phyloP scores from a whole-genome alignment of 2,888 invertebrate genomes.

The Hypomecis punctinalis region DNA sequence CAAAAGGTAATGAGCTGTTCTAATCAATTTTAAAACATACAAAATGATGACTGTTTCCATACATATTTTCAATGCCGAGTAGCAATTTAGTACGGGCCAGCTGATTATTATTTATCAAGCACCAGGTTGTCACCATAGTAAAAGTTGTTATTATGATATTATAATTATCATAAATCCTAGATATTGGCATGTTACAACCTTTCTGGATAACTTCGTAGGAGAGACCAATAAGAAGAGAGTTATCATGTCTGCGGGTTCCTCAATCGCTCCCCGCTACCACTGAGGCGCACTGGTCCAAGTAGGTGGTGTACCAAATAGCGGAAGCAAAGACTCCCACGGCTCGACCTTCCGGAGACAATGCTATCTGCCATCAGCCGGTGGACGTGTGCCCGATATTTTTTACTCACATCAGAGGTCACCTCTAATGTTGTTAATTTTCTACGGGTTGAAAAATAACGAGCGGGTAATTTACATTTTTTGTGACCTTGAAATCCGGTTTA shows the following conservation, averaged over 20 bases:
- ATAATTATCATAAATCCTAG: no score
- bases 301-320: conserved; percentile 21
- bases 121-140: no score
- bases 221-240: no score
- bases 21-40: no score
- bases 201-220: no score
- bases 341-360: conserved; percentile 49
- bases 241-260: background rate
- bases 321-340: conserved; percentile 43
- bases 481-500: background rate
- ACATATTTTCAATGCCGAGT: no score
- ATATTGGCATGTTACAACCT: no score
- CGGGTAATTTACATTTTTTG: conserved; percentile 13
- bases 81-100: no score
- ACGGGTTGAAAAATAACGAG: conserved; percentile 1
- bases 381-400: conserved; percentile 42
- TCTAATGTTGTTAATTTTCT: conserved; percentile 15
- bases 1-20: no score
- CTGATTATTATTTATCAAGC: no score
- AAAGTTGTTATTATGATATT: no score
- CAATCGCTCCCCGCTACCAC: conserved; percentile 17
- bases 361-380: conserved; percentile 54
- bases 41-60: no score
- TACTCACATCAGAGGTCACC: conserved; percentile 25
- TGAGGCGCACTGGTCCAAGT: conserved; percentile 8